A percentile compares a stretch with the other conserved stretches of the same genome.
Evolutionary conservation across 2,113 vertebrate genomes (phyloP).

Genomic region (Seriola aureovittata): DNA sequence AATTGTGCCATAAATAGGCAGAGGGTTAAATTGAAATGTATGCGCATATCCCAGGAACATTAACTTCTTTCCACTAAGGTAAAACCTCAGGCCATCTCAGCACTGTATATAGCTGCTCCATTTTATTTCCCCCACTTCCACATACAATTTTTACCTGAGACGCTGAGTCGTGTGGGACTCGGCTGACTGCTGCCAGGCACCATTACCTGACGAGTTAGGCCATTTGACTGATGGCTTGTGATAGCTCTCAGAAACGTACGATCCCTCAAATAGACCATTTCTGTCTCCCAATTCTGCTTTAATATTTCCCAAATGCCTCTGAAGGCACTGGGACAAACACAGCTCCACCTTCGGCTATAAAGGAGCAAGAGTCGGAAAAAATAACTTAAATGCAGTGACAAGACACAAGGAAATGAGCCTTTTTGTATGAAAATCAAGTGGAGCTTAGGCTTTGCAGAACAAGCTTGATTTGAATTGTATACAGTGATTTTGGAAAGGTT

Average conservation of each 20-base stretch:
- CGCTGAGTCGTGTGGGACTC: constrained; percentile 46
- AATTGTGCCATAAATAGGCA: not conserved
- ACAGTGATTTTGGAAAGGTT: constrained; percentile 51
- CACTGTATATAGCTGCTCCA: constrained; percentile 18
- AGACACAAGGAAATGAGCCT: constrained; percentile 68
- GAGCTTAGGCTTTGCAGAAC: constrained; percentile 57
- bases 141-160: constrained; percentile 44
- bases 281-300: constrained; percentile 74
- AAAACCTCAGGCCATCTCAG: constrained; percentile 29
- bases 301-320: constrained; percentile 69
- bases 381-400: constrained; percentile 61
- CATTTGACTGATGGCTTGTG: constrained; percentile 77
- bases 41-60: not conserved
- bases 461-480: constrained; percentile 55
- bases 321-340: constrained; percentile 42
- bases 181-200: constrained; percentile 63
- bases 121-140: constrained; percentile 10
- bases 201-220: constrained; percentile 64
- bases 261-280: constrained; percentile 80
- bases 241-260: constrained; percentile 67
- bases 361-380: constrained; percentile 51
- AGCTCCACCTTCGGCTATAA: constrained; percentile 6
- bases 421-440: constrained; percentile 71
- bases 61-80: constrained; percentile 8
- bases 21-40: constrained; percentile 25